A percentile compares a stretch with the other conserved stretches of the same genome.
Evolutionary conservation across 2,113 vertebrate genomes (phyloP).

Genomic region (Delphinus delphis): DNA sequence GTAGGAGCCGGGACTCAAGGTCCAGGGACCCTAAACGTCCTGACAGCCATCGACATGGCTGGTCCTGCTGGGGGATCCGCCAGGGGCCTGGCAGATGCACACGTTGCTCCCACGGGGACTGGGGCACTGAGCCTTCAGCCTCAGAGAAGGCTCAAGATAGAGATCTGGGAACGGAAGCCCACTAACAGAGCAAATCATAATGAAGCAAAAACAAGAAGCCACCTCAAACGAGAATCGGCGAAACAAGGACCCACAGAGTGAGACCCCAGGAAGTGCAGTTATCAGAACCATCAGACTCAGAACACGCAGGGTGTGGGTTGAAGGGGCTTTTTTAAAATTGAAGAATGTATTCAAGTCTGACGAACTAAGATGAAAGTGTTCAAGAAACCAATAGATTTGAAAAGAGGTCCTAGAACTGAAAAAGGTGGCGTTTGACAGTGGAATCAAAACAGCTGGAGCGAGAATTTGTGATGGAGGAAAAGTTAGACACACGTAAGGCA

Average conservation of each 20-base stretch:
- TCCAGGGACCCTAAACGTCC: neutral
- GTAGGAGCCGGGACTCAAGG: neutral
- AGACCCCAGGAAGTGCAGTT: neutral
- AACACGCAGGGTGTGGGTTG: fast-evolving
- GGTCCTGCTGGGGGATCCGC: neutral
- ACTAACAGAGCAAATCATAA: neutral
- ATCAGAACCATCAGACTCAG: too few relatives aligned
- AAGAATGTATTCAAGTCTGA: neutral
- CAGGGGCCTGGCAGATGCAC: neutral
- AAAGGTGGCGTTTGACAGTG: neutral
- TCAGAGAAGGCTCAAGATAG: neutral
- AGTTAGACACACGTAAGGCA: neutral
- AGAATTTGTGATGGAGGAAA: fast-evolving
- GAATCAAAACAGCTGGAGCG: neutral
- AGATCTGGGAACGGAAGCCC: neutral
- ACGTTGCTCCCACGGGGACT: neutral
- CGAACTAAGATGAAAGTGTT: neutral
- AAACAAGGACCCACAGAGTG: neutral
- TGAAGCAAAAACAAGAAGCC: neutral
- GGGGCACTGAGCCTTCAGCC: neutral
- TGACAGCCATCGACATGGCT: neutral
- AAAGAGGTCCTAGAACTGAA: neutral
- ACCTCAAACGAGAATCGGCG: neutral
- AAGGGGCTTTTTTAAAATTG: too few relatives aligned
- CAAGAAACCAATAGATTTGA: neutral